Base-by-base conservation (phyloP, 2,888 invertebrate genomes). In the Hirtodrosophila alboralis region DNA sequence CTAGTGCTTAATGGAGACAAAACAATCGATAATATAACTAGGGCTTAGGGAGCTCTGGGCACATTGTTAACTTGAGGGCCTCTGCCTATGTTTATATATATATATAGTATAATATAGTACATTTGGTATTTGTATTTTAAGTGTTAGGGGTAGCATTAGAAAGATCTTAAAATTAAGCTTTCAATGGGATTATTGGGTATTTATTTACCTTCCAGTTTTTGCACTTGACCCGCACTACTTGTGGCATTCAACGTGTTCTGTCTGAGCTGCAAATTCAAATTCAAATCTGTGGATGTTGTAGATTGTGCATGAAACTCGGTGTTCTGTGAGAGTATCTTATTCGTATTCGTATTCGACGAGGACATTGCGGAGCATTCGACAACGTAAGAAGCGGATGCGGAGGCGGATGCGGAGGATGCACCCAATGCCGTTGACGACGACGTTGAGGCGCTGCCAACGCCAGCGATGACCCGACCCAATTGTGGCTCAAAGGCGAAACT, bases 221-320 rank as follows among this genome's bases (percentile, higher is more conserved):
- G 74, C 51, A 67, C 60, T 56, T 66, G 72, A 63, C 67, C 68
- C 48, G 43, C 59, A 31, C 48, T 59, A 28, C 61, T 49, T 13
- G 67, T 52, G 12, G 75, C 28, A 43, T 54, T 77, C 34, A 65
- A 72, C 38, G 84, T 74, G 53, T 75, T 86, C 66, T 73, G 85
- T 9, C 86, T 62, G 60, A 79, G 72, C 83, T 81, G 81, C 83
- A 81, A 86, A 86, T 86, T 81, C 72, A 81, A 86, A 81, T 81
- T 81, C 83, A 81, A 81, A 84, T 81, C 87, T 77, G 86, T 83
- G 70, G 80, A 65, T 74, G 69, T 71, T 70, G 69, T 78, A 61
- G 84, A 83, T 57, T 74, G 84, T 37, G 76, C 81, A 71, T 76
- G 86, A 54, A 84, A 81, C 65, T 71, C 75, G 62, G 67, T 68